Base-by-base conservation (phyloP, 2,888 invertebrate species). In the Parnassius apollo region DNA sequence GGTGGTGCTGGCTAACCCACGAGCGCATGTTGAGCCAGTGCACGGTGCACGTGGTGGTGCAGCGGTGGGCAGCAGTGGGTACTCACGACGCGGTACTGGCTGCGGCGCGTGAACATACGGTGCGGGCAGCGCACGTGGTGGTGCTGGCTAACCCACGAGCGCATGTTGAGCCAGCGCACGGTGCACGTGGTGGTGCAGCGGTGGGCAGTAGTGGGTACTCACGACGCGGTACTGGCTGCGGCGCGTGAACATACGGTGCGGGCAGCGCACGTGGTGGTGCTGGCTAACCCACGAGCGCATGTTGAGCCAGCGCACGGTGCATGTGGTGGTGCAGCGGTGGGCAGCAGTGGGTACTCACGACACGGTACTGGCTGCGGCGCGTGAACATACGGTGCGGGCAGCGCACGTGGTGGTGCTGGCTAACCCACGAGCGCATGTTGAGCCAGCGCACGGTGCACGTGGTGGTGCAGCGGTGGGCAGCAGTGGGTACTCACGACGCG, bases 1-100 rank as follows among this genome's bases (percentile, higher is more conserved):
- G 99, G 89, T 99, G 99, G 91, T 99, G 99, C 73, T 97, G 98
- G 54, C 98, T 97, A 68, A 99, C 97, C 99, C 99, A 99, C 9
- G 96, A 94, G 65, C 99, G 93, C 92, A 97, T 96, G 89, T 99
- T 99, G 45, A 99, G 93, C 99, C 99, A 99, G 69, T 96, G 96
- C 4, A 98, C 96, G 0, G 99, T 99, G 69, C 98, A 18, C 18
- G 18, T 18, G 18, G 18, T 18, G 18, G 18, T 18, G 18, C n/a
- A 13, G 59, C 18, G n/a, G 11, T 18, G 18, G 18, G 18, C 18
- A 18, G 18, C 18, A 4, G 48, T 55, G 11, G 22, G 11, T 52
- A 93, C 95, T 94, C 82, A 97, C 97, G 81, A 97, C 96, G 80
- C 97, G 93, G 78, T 96, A 96, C 80, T 96, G 95, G 71, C 97